Conservation (phyloP, 1,140 invertebrate genomes). For the Drosophila micromelanica region DNA sequence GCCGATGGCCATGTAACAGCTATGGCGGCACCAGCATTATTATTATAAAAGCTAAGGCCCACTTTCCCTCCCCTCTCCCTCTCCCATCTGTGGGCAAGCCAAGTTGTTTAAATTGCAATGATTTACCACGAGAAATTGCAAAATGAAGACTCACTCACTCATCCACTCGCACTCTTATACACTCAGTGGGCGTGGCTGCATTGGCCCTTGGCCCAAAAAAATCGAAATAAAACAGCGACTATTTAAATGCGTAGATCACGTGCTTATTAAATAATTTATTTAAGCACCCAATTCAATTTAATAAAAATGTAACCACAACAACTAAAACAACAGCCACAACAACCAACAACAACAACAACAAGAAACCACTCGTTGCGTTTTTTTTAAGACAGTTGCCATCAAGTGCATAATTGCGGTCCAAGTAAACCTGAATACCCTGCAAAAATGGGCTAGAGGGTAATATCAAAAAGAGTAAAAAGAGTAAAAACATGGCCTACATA, state of each 20-base stretch:
- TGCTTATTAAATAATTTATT: slow-evolving; percentile 84
- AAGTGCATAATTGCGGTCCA: slow-evolving; percentile 66
- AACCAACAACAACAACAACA: slow-evolving; percentile 22
- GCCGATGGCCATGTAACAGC: slow-evolving; percentile 66
- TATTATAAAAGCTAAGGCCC: slow-evolving; percentile 65
- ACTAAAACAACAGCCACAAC: slow-evolving; percentile 46
- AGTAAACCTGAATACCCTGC: slow-evolving; percentile 19
- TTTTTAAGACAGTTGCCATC: slow-evolving; percentile 44
- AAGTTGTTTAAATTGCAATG: slow-evolving; percentile 69
- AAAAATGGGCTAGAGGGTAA: neutral
- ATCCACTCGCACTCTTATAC: slow-evolving; percentile 35
- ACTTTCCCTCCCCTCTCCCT: slow-evolving; percentile 4
- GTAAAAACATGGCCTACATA: too few relatives aligned
- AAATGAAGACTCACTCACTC: slow-evolving; percentile 75
- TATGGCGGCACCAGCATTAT: slow-evolving; percentile 71
- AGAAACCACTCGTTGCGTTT: too few relatives aligned
- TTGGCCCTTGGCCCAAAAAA: slow-evolving; percentile 72
- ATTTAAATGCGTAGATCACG: slow-evolving; percentile 70
- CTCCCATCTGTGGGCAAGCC: too few relatives aligned
- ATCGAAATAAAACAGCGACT: slow-evolving; percentile 42
- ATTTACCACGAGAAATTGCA: slow-evolving; percentile 70
- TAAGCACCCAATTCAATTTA: slow-evolving; percentile 82
- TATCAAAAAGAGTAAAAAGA: neutral
- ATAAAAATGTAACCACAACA: slow-evolving; percentile 72
- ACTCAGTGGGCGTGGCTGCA: slow-evolving; percentile 51